Conservation (phyloP, 2,888 invertebrate genomes). For the Neelides folsomi region DNA sequence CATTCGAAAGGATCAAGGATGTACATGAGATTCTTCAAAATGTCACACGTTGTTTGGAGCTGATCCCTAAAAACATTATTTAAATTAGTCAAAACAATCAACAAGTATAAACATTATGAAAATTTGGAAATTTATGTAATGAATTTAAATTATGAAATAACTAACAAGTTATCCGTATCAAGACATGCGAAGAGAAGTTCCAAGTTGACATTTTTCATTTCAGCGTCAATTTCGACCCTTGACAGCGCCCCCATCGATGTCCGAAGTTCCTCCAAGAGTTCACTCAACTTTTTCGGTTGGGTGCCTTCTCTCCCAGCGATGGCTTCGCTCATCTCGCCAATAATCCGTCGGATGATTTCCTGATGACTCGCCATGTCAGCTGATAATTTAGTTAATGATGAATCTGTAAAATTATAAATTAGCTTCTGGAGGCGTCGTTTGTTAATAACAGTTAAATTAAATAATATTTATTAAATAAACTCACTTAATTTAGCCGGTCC, state of each 20-base stretch:
- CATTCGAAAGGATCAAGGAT: slow-evolving; percentile 23
- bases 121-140: background rate
- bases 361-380: too few relatives aligned
- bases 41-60: slow-evolving; percentile 25
- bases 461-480: too few relatives aligned
- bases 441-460: too few relatives aligned
- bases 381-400: too few relatives aligned
- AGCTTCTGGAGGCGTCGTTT: too few relatives aligned
- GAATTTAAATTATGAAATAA: background rate
- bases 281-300: slow-evolving; percentile 6
- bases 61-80: slow-evolving; percentile 14
- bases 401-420: too few relatives aligned
- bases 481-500: too few relatives aligned
- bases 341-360: too few relatives aligned
- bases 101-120: background rate
- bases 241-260: slow-evolving; percentile 23
- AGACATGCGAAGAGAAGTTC: slow-evolving; percentile 29
- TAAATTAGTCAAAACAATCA: too few relatives aligned
- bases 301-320: too few relatives aligned
- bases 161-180: slow-evolving; percentile 16
- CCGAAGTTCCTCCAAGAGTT: slow-evolving; percentile 19
- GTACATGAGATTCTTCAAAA: slow-evolving; percentile 27
- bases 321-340: too few relatives aligned
- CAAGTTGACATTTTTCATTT: slow-evolving; percentile 16
- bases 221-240: slow-evolving; percentile 16